These are phyloP conservation scores for Pelochelys cantorii DNA, from an alignment of 2,797 vertebrate species.

Conservation along the genomic window DNA sequence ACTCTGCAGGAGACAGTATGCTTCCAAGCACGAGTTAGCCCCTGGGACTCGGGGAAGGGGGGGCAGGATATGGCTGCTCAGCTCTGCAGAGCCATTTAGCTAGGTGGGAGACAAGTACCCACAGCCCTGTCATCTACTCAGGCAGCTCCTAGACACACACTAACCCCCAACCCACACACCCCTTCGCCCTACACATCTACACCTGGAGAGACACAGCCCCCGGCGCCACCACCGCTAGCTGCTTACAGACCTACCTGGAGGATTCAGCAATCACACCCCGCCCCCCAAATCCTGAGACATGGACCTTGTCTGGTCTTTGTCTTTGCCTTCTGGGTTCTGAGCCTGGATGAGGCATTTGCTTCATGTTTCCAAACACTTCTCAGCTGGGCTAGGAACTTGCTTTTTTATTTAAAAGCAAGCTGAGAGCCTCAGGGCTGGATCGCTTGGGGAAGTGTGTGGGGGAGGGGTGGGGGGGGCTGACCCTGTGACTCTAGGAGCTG, in stretches of 20 bases:
- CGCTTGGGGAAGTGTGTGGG: no score
- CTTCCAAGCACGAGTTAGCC: neutral
- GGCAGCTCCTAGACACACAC: neutral
- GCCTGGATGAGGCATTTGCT: neutral
- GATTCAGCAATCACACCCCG: neutral
- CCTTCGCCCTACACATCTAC: neutral
- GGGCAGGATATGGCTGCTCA: neutral
- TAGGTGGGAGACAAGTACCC: accelerated
- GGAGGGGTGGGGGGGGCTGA: neutral
- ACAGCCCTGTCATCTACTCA: neutral
- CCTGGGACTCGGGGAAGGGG: neutral
- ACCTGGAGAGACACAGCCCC: neutral
- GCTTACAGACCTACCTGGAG: neutral
- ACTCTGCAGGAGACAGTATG: neutral
- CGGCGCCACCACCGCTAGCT: neutral
- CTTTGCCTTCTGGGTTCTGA: neutral
- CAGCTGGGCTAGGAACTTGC: neutral
- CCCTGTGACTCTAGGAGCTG: neutral
- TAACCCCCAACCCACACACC: neutral
- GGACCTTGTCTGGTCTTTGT: neutral
- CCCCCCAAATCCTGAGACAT: neutral
- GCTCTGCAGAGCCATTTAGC: accelerated
- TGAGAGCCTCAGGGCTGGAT: neutral
- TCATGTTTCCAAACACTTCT: neutral
- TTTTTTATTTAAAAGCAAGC: neutral